Evolutionary conservation across 2,888 invertebrate species (phyloP).

Genomic region (Machimus rusticus): DNA sequence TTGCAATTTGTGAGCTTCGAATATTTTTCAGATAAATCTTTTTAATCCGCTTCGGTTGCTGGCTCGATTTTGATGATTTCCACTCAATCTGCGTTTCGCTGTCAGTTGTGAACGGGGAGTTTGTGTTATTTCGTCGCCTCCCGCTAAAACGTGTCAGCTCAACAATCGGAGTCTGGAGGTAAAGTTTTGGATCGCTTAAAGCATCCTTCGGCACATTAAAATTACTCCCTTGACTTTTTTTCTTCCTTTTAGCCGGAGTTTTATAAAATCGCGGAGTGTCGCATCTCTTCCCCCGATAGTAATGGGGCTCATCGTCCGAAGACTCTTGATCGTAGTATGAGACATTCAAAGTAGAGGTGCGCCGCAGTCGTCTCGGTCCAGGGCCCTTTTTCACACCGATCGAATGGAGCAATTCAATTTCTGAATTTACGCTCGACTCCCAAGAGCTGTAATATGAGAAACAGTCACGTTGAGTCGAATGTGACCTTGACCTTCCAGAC

Average conservation of each 20-base stretch:
- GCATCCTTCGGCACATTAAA: not conserved
- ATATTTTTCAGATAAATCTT: conserved; percentile 17
- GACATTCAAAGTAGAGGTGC: not conserved
- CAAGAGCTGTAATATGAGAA: not conserved
- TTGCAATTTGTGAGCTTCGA: not conserved
- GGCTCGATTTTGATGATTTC: not conserved
- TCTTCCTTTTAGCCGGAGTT: not conserved
- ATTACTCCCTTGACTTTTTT: not conserved
- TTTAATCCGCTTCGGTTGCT: not conserved
- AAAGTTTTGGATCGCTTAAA: not conserved
- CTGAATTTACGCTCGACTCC: not conserved
- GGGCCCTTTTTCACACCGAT: not conserved
- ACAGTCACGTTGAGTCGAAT: not conserved
- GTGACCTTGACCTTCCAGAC: not conserved
- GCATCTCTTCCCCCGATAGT: not conserved
- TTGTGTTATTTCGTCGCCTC: not conserved
- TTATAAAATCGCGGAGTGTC: not conserved
- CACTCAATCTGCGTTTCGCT: not conserved
- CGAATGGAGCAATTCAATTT: not conserved
- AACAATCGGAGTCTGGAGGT: not conserved
- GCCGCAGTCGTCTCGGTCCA: not conserved
- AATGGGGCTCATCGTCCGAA: not conserved
- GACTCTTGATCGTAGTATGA: not conserved
- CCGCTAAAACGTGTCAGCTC: not conserved
- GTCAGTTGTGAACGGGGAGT: not conserved